Evolutionary conservation across 2,888 invertebrate species (phyloP).

Genomic region (Emesis furor): DNA sequence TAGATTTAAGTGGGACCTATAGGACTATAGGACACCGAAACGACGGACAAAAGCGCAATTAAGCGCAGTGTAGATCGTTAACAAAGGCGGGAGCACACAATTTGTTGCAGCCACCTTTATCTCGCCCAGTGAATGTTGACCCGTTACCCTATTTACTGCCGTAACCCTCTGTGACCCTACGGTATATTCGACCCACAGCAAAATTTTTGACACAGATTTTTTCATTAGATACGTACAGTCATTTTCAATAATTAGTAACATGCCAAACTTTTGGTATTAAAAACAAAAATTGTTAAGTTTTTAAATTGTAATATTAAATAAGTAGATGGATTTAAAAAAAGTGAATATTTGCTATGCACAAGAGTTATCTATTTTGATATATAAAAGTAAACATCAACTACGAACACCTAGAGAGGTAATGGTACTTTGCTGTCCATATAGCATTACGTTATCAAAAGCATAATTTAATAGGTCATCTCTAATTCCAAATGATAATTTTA

Average conservation of each 20-base stretch:
- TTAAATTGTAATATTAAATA: too few relatives aligned
- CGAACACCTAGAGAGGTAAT: too few relatives aligned
- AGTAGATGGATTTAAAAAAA: too few relatives aligned
- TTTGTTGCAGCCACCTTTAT: slow-evolving; percentile 92
- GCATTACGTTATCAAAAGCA: too few relatives aligned
- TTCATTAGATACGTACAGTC: slow-evolving; percentile 32
- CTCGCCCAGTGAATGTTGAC: slow-evolving; percentile 90
- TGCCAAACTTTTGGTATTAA: not conserved
- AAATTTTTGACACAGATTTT: slow-evolving; percentile 31
- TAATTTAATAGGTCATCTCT: too few relatives aligned
- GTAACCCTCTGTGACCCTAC: slow-evolving; percentile 80
- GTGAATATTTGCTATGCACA: too few relatives aligned
- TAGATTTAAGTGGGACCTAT: slow-evolving; percentile 83
- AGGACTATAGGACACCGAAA: slow-evolving; percentile 80
- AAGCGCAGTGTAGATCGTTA: slow-evolving; percentile 89
- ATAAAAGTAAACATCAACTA: too few relatives aligned
- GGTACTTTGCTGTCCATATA: too few relatives aligned
- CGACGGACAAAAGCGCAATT: slow-evolving; percentile 90
- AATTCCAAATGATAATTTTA: too few relatives aligned
- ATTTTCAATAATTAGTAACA: not conserved
- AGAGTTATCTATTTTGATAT: too few relatives aligned
- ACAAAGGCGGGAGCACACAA: slow-evolving; percentile 89
- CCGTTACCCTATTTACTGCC: slow-evolving; percentile 89
- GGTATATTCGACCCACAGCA: slow-evolving; percentile 71
- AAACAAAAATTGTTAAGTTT: too few relatives aligned